These are phyloP conservation scores for Orthosia gothica DNA, from an alignment of 2,888 invertebrate species.

Conservation along the genomic window DNA sequence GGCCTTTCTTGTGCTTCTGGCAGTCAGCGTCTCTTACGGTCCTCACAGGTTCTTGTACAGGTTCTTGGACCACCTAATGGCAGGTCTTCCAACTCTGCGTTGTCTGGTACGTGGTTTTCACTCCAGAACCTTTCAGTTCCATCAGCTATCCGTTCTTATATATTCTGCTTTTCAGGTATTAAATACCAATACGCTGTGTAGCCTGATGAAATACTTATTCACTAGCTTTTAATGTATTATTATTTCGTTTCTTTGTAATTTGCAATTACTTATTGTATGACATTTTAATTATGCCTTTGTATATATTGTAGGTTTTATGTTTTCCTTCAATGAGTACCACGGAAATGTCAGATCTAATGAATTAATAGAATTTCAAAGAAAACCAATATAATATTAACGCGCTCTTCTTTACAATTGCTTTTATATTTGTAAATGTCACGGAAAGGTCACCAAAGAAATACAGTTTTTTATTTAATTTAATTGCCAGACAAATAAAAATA, in stretches of 20 bases:
- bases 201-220: neutral
- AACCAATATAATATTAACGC: neutral
- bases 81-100: neutral
- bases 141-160: neutral
- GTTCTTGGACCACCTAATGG: too few relatives aligned
- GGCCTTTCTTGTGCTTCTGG: neutral
- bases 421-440: neutral
- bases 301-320: constrained; percentile 5
- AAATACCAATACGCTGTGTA: neutral
- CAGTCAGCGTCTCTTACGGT: neutral
- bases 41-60: too few relatives aligned
- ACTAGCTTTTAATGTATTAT: neutral
- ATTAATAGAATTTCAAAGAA: neutral
- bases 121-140: too few relatives aligned
- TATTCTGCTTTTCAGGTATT: neutral
- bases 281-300: neutral
- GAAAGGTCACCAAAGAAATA: neutral
- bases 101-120: too few relatives aligned
- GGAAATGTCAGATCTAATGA: constrained; percentile 1
- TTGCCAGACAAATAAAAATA: too few relatives aligned
- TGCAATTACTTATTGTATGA: constrained; percentile 1
- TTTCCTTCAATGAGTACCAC: neutral
- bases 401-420: constrained; percentile 3
- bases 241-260: neutral
- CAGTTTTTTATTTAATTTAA: neutral